phyloP scores from a whole-genome alignment of 2,113 vertebrate species.

The Nannobrachium achirus region DNA sequence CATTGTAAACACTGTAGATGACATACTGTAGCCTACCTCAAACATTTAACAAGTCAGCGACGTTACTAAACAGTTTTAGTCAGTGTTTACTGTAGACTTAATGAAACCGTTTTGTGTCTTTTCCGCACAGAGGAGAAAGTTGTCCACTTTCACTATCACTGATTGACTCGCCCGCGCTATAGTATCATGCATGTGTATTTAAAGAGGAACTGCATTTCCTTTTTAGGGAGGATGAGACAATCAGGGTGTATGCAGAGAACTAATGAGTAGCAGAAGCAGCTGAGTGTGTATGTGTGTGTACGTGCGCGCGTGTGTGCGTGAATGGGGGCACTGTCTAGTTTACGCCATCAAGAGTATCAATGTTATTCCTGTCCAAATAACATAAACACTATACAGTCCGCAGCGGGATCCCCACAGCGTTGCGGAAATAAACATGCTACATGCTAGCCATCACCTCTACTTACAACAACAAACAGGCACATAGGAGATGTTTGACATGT shows the following conservation, averaged over 20 bases:
- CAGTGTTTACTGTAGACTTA: background rate
- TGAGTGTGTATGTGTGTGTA: slow-evolving; percentile 9
- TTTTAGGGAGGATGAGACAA: slow-evolving; percentile 34
- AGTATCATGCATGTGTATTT: slow-evolving; percentile 10
- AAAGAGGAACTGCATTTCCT: slow-evolving; percentile 12
- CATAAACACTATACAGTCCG: slow-evolving; percentile 48
- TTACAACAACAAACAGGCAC: slow-evolving; percentile 33
- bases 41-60: slow-evolving; percentile 1
- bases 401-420: slow-evolving; percentile 34
- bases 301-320: background rate
- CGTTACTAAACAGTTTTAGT: slow-evolving; percentile 24
- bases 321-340: slow-evolving; percentile 1
- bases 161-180: slow-evolving; percentile 33
- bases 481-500: slow-evolving; percentile 41
- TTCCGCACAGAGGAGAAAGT: slow-evolving; percentile 27
- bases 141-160: slow-evolving; percentile 45
- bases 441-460: slow-evolving; percentile 37
- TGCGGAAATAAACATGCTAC: slow-evolving; percentile 41
- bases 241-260: slow-evolving; percentile 6
- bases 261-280: slow-evolving; percentile 43
- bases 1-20: too few species aligned
- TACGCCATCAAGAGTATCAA: slow-evolving; percentile 12
- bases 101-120: slow-evolving; percentile 16
- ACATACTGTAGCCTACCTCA: background rate
- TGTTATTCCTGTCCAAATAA: slow-evolving; percentile 15